phyloP scores from a whole-genome alignment of 2,797 vertebrate species.

The Xenopus petersii region DNA sequence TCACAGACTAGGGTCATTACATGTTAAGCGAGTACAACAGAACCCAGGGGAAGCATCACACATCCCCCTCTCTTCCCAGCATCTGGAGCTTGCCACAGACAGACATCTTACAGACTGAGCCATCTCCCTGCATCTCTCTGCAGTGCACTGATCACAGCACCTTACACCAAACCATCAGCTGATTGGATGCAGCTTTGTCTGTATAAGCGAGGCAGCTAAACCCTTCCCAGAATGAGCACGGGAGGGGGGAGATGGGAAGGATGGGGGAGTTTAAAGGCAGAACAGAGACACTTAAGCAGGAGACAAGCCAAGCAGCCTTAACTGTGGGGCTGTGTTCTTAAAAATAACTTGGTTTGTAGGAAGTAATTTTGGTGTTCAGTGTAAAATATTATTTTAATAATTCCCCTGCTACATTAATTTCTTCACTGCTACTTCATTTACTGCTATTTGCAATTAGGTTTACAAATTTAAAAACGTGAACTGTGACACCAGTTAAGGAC shows the following conservation, averaged over 20 bases:
- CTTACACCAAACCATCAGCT: conserved; percentile 77
- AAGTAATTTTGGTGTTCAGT: too few species aligned
- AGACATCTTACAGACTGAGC: conserved; percentile 77
- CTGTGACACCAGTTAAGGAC: not conserved
- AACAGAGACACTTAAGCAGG: not conserved
- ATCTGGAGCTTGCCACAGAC: conserved; percentile 65
- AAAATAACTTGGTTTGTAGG: not conserved
- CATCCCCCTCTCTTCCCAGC: conserved; percentile 34
- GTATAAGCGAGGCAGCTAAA: conserved; percentile 62
- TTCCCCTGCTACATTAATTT: too few species aligned
- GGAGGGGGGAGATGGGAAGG: conserved; percentile 35
- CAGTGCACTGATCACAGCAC: conserved; percentile 84
- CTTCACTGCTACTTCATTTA: too few species aligned
- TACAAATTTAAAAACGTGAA: not conserved
- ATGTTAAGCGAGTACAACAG: conserved; percentile 8
- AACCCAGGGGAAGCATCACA: conserved; percentile 13
- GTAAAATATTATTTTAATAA: too few species aligned
- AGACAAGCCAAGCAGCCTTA: not conserved
- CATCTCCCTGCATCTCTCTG: conserved; percentile 79
- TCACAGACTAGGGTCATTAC: conserved; percentile 1
- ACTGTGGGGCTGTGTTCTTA: not conserved
- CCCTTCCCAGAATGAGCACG: conserved; percentile 35
- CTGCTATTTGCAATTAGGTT: too few species aligned
- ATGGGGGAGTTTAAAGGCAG: conserved; percentile 13
- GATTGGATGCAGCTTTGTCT: conserved; percentile 73